These are phyloP conservation scores for Entosphenus tridentatus DNA, from an alignment of 2,113 vertebrate genomes.

Conservation along the genomic window DNA sequence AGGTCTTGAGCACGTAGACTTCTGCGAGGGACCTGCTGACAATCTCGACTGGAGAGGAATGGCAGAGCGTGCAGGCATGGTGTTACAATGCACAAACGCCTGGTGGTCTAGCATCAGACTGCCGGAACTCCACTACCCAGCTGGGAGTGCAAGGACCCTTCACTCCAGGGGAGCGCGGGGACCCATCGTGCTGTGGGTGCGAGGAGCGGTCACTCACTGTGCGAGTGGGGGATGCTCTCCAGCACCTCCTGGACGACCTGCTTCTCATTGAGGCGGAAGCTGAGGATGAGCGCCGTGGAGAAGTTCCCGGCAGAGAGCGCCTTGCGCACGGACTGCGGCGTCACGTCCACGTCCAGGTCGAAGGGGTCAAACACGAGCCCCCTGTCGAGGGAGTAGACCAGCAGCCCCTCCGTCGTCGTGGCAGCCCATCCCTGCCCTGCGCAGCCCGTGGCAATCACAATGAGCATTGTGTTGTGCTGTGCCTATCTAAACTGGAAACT, in stretches of 20 bases:
- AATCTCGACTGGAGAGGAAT: slow-evolving; percentile 31
- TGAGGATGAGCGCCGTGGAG: slow-evolving; percentile 44
- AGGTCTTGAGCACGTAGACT: slow-evolving; percentile 56
- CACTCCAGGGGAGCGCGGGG: not conserved
- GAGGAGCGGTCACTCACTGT: slow-evolving; percentile 27
- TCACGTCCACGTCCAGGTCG: slow-evolving; percentile 64
- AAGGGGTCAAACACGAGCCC: slow-evolving; percentile 69
- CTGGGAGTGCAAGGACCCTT: not conserved
- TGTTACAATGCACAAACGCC: too few relatives aligned
- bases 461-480: too few relatives aligned
- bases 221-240: slow-evolving; percentile 42
- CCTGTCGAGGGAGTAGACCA: slow-evolving; percentile 65
- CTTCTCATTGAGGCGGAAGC: slow-evolving; percentile 61
- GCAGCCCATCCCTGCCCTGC: slow-evolving; percentile 74
- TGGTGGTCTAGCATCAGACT: too few relatives aligned
- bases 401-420: slow-evolving; percentile 70
- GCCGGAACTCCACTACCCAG: not conserved
- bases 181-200: too few relatives aligned
- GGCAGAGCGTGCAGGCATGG: too few relatives aligned
- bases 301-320: slow-evolving; percentile 36
- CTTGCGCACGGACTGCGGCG: slow-evolving; percentile 38
- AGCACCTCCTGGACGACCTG: slow-evolving; percentile 49
- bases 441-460: not conserved
- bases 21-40: slow-evolving; percentile 55
- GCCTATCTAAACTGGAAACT: too few relatives aligned